Conservation (phyloP, 2,888 invertebrate genomes). For the Clistopyga incitator region DNA sequence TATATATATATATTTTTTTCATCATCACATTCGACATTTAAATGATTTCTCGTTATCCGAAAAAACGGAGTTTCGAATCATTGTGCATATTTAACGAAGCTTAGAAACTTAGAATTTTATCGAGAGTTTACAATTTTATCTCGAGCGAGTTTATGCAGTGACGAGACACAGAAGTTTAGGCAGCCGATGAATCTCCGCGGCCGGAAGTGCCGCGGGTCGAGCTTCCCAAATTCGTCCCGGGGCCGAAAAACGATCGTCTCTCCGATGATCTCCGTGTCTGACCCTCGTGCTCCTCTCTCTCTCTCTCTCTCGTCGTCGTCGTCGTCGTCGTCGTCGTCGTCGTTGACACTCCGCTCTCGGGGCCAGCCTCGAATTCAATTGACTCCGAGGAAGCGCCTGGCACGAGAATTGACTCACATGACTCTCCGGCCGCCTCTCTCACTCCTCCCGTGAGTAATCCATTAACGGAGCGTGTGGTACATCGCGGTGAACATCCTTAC, state of each 20-base stretch:
- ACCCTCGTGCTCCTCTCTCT: constrained; percentile 47
- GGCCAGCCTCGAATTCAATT: constrained; percentile 71
- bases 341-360: constrained; percentile 55
- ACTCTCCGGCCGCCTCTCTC: constrained; percentile 60
- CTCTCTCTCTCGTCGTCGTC: constrained; percentile 49
- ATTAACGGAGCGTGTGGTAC: constrained; percentile 55
- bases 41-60: too few relatives aligned
- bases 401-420: constrained; percentile 71
- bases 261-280: constrained; percentile 42
- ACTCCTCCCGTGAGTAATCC: constrained; percentile 68
- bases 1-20: too few relatives aligned
- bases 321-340: constrained; percentile 54
- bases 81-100: too few relatives aligned
- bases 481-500: constrained; percentile 53
- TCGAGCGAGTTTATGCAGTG: too few relatives aligned
- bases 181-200: constrained; percentile 17
- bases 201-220: constrained; percentile 35
- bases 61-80: too few relatives aligned
- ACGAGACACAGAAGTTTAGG: neutral
- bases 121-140: too few relatives aligned
- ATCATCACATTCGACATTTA: too few relatives aligned
- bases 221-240: constrained; percentile 59
- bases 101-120: too few relatives aligned
- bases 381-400: constrained; percentile 69
- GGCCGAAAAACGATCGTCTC: constrained; percentile 42